phyloP scores from a whole-genome alignment of 2,797 vertebrate species.

The Gymnopithys bicolor region DNA sequence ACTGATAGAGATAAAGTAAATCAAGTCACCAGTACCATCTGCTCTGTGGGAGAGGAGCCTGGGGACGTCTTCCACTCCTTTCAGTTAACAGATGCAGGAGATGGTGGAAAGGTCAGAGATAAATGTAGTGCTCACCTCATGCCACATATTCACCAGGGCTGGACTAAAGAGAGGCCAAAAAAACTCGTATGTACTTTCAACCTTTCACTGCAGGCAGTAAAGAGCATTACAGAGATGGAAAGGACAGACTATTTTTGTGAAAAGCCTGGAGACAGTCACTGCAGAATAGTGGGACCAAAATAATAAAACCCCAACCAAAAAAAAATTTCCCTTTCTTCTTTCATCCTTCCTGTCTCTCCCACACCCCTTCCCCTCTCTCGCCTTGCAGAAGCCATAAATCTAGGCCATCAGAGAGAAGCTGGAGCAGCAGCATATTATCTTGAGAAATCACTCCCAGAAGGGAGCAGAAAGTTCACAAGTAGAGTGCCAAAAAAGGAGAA shows the following conservation, averaged over 20 bases:
- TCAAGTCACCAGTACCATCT: slow-evolving; percentile 58
- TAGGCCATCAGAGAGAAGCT: slow-evolving; percentile 62
- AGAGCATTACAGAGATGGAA: slow-evolving; percentile 52
- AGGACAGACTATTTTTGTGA: slow-evolving; percentile 42
- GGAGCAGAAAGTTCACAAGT: slow-evolving; percentile 74
- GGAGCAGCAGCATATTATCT: slow-evolving; percentile 69
- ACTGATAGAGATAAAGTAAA: slow-evolving; percentile 53
- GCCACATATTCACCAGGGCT: slow-evolving; percentile 63
- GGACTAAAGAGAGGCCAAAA: slow-evolving; percentile 66
- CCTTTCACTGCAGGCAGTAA: slow-evolving; percentile 62
- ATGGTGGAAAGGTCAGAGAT: slow-evolving; percentile 76
- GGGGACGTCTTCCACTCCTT: slow-evolving; percentile 45
- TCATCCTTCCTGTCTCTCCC: slow-evolving; percentile 33
- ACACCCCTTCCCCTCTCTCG: slow-evolving; percentile 13
- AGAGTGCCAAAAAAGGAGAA: slow-evolving; percentile 66
- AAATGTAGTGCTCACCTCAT: slow-evolving; percentile 70
- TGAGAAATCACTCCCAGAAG: slow-evolving; percentile 76
- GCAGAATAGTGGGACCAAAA: not conserved
- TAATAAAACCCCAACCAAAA: slow-evolving; percentile 41
- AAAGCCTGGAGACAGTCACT: slow-evolving; percentile 32
- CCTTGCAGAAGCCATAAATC: slow-evolving; percentile 50
- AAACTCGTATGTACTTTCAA: slow-evolving; percentile 69
- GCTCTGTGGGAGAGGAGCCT: slow-evolving; percentile 65
- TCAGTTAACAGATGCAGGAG: slow-evolving; percentile 72
- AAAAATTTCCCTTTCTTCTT: slow-evolving; percentile 56